phyloP scores from a whole-genome alignment of 2,888 invertebrate species.

The Drosophila mimica region DNA sequence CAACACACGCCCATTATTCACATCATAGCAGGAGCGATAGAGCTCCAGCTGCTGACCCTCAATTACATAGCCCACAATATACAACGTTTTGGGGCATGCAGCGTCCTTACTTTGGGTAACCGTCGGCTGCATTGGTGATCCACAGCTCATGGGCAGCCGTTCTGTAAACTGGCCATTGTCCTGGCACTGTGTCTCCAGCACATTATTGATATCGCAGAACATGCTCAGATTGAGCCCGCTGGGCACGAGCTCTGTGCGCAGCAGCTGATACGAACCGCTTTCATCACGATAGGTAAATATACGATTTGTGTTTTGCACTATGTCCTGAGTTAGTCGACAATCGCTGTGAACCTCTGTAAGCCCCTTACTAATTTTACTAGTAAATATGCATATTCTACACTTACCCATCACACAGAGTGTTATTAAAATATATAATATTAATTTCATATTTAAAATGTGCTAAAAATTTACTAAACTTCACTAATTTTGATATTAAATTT shows the following conservation, averaged over 20 bases:
- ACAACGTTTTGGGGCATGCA: constrained; percentile 43
- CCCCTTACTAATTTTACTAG: not conserved
- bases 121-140: constrained; percentile 41
- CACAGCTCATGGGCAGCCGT: constrained; percentile 43
- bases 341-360: constrained; percentile 14
- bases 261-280: constrained; percentile 36
- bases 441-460: not conserved
- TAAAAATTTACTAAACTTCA: constrained; percentile 1
- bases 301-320: constrained; percentile 56
- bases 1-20: constrained; percentile 23
- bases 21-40: constrained; percentile 58
- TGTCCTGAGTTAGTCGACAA: constrained; percentile 14
- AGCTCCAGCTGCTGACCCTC: constrained; percentile 44
- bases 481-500: not conserved
- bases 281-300: constrained; percentile 57
- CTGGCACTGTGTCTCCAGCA: constrained; percentile 48
- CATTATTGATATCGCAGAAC: constrained; percentile 46
- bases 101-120: constrained; percentile 4
- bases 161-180: constrained; percentile 38
- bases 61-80: constrained; percentile 52
- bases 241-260: constrained; percentile 58
- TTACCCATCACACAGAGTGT: not conserved
- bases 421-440: not conserved
- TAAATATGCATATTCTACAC: not conserved
- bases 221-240: constrained; percentile 38